Conservation (phyloP, 2,888 invertebrate species). For the Leptinotarsa peninsularis region DNA sequence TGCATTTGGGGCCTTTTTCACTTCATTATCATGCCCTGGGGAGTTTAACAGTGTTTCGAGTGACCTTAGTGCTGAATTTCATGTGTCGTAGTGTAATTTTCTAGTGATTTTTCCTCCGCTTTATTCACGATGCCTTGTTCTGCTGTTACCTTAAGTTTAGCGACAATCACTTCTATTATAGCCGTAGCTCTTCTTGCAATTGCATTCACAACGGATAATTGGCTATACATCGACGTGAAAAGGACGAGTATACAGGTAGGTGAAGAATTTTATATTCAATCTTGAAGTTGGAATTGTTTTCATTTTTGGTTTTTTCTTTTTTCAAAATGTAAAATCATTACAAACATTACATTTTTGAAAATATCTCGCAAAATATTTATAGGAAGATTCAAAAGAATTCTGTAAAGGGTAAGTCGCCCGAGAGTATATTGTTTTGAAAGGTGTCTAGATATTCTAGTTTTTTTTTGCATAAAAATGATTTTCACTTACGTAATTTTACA, state of each 20-base stretch:
- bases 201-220: constrained; percentile 96
- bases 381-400: too few species aligned
- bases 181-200: constrained; percentile 93
- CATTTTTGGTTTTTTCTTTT: neutral
- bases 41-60: constrained; percentile 39
- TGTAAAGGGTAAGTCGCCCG: neutral
- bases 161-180: constrained; percentile 95
- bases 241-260: constrained; percentile 88
- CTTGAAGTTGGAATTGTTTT: neutral
- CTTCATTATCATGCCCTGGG: constrained; percentile 45
- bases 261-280: constrained; percentile 17
- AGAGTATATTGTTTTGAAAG: too few species aligned
- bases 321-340: neutral
- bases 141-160: constrained; percentile 93
- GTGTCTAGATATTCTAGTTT: too few species aligned
- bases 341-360: neutral
- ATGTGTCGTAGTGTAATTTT: constrained; percentile 38
- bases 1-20: constrained; percentile 37
- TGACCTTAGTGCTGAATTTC: constrained; percentile 39
- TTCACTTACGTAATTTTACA: too few species aligned
- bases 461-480: too few species aligned
- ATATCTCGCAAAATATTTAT: neutral
- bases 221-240: constrained; percentile 94
- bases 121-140: constrained; percentile 83
- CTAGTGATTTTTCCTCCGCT: constrained; percentile 30